Percentiles rank a stretch among this genome's conserved stretches.
Evolutionary conservation across 2,797 vertebrate genomes (phyloP).

Genomic region (Parotocinclus haroldoi): DNA sequence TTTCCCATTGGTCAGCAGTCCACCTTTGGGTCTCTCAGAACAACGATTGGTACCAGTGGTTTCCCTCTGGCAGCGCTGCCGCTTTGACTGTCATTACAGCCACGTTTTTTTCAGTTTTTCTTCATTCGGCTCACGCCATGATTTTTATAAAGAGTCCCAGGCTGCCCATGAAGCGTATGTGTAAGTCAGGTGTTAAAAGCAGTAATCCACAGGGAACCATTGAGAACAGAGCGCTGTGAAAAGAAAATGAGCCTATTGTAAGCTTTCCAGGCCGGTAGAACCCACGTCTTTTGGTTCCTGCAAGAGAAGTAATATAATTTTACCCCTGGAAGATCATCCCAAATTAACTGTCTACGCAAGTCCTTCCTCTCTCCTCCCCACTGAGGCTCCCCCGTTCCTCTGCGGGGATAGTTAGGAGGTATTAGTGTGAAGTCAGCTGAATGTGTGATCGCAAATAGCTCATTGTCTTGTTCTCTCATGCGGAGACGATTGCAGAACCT

Average conservation of each 20-base stretch:
- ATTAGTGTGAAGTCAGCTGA: conserved; percentile 33
- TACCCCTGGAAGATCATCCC: conserved; percentile 18
- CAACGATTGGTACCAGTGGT: no score
- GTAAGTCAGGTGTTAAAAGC: no score
- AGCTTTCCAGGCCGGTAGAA: no score
- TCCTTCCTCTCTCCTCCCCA: conserved; percentile 1
- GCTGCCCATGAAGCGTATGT: no score
- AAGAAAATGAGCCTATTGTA: conserved; percentile 22
- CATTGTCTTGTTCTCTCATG: conserved; percentile 25
- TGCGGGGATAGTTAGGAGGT: conserved; percentile 13
- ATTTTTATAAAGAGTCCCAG: no score
- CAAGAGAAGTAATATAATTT: conserved; percentile 23
- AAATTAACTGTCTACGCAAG: conserved; percentile 15
- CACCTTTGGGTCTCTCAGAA: no score
- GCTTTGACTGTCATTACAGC: no score
- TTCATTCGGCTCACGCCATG: no score
- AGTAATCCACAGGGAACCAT: conserved; percentile 6
- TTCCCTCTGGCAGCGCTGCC: no score
- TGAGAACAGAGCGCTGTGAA: conserved; percentile 12
- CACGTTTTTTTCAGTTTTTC: no score
- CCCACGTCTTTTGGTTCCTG: neutral
- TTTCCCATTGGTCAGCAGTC: no score
- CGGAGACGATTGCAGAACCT: conserved; percentile 2
- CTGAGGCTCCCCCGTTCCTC: conserved; percentile 26
- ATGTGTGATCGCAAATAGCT: conserved; percentile 24